These are phyloP conservation scores for Nothocercus julius DNA, from an alignment of 2,113 vertebrate genomes.

Conservation along the genomic window DNA sequence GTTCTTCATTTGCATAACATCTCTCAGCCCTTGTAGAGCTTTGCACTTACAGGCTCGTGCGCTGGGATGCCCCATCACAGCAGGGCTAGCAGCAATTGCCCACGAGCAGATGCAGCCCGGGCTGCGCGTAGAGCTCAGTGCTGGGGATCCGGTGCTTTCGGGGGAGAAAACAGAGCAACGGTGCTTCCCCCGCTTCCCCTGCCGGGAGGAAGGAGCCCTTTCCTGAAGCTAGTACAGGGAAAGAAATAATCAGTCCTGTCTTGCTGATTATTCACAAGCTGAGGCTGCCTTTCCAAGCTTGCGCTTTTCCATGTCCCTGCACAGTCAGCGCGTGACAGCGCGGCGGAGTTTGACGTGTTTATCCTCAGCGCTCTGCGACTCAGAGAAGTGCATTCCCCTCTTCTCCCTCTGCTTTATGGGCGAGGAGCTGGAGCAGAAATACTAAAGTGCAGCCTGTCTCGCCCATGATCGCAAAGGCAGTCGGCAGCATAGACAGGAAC, in stretches of 20 bases:
- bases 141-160: neutral
- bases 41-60: neutral
- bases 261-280: slow-evolving; percentile 1
- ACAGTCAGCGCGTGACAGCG: slow-evolving; percentile 5
- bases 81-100: neutral
- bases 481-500: neutral
- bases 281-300: slow-evolving; percentile 4
- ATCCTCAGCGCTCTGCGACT: neutral
- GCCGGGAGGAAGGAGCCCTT: neutral
- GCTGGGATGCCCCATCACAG: neutral
- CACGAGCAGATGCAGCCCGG: neutral
- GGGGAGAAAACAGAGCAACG: neutral
- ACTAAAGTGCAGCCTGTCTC: slow-evolving; percentile 11
- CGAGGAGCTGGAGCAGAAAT: neutral
- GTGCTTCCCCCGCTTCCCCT: neutral
- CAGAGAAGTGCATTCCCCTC: neutral
- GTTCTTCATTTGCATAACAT: neutral
- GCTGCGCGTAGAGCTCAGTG: neutral
- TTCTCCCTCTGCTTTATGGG: slow-evolving; percentile 16
- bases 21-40: neutral
- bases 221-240: neutral
- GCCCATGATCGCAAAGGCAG: neutral
- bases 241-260: neutral
- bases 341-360: neutral
- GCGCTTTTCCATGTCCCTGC: neutral